Percentiles rank a stretch among this genome's conserved stretches.
phyloP scores from a whole-genome alignment of 2,888 invertebrate genomes.

The Poecilobothrus nobilitatus region DNA sequence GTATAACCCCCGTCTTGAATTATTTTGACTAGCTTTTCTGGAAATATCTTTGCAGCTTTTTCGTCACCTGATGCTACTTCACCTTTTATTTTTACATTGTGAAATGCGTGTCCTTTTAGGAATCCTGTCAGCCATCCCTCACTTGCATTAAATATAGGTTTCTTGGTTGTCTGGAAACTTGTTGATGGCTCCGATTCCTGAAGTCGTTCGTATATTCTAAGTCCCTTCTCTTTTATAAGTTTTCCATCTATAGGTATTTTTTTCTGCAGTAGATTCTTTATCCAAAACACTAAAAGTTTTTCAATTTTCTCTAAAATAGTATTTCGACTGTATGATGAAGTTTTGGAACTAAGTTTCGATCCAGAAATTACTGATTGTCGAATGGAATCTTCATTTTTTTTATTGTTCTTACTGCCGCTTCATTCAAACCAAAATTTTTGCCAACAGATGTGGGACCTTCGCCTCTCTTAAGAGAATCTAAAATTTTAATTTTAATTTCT shows the following conservation, averaged over 20 bases:
- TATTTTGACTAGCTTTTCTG: slow-evolving; percentile 20
- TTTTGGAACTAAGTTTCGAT: slow-evolving; percentile 16
- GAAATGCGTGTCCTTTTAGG: slow-evolving; percentile 17
- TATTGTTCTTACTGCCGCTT: slow-evolving; percentile 23
- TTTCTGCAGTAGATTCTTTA: slow-evolving; percentile 14
- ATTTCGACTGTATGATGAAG: slow-evolving; percentile 16
- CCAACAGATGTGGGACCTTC: slow-evolving; percentile 24
- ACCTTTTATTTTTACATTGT: slow-evolving; percentile 16
- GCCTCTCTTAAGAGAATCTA: slow-evolving; percentile 11
- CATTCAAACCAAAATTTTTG: slow-evolving; percentile 21
- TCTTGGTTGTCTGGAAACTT: slow-evolving; percentile 17
- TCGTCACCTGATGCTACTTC: slow-evolving; percentile 19
- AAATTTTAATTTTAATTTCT: slow-evolving; percentile 8
- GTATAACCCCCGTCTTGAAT: slow-evolving; percentile 23
- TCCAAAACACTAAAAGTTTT: slow-evolving; percentile 14
- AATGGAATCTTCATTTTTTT: slow-evolving; percentile 17
- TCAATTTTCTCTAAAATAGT: slow-evolving; percentile 14
- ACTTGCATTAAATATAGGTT: slow-evolving; percentile 15
- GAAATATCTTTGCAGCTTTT: slow-evolving; percentile 16
- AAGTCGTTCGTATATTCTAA: slow-evolving; percentile 18
- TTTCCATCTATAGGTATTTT: slow-evolving; percentile 15
- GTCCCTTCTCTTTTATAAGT: slow-evolving; percentile 17
- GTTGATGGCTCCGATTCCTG: slow-evolving; percentile 16
- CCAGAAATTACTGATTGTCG: slow-evolving; percentile 17
- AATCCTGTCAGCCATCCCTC: slow-evolving; percentile 15